Evolutionary conservation across 2,113 vertebrate species (phyloP).

Genomic region (Argyrosomus japonicus): DNA sequence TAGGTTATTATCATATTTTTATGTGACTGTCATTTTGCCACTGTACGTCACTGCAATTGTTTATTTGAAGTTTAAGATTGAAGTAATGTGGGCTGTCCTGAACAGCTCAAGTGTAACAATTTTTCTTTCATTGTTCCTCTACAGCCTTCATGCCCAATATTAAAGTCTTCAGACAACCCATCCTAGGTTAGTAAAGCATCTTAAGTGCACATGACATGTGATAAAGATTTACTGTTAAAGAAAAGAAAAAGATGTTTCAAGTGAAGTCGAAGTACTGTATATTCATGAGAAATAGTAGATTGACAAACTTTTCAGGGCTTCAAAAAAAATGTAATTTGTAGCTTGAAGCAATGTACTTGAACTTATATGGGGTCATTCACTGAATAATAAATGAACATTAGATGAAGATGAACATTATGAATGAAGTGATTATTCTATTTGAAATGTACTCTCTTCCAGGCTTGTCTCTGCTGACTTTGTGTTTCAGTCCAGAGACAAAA

Average conservation of each 20-base stretch:
- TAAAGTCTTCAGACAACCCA: neutral
- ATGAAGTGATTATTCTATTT: neutral
- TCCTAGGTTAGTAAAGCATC: conserved; percentile 44
- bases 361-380: no score
- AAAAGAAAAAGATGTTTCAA: neutral
- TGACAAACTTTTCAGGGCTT: no score
- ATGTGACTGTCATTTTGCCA: neutral
- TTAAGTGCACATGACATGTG: neutral
- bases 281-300: neutral
- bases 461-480: conserved; percentile 61
- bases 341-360: no score
- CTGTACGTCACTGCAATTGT: neutral
- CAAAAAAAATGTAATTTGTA: no score
- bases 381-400: no score
- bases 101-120: neutral
- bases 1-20: no score
- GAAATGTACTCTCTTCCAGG: conserved; percentile 53
- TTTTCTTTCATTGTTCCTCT: neutral
- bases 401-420: no score
- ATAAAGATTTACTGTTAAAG: neutral
- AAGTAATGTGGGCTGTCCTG: neutral
- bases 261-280: neutral
- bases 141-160: conserved; percentile 28
- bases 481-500: fast-evolving
- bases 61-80: neutral